A percentile compares a stretch with the other conserved stretches of the same genome.
These are phyloP conservation scores for Diuraphis noxia DNA, from an alignment of 1,140 invertebrate species.

Conservation along the genomic window DNA sequence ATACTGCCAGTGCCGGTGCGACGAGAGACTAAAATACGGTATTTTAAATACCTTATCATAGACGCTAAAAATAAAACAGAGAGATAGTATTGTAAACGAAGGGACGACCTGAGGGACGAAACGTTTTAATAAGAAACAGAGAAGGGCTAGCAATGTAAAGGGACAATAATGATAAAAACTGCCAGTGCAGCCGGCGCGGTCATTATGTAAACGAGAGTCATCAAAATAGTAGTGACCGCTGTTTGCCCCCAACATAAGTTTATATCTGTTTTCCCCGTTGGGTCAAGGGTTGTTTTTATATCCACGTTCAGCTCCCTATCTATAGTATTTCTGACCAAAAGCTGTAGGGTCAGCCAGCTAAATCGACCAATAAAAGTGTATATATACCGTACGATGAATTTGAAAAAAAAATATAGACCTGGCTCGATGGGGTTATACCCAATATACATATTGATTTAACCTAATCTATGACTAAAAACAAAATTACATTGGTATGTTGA, in stretches of 20 bases:
- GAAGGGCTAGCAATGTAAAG: not conserved
- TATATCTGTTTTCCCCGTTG: conserved; percentile 43
- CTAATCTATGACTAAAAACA: conserved; percentile 8
- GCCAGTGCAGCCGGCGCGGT: conserved; percentile 42
- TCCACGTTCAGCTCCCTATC: not conserved
- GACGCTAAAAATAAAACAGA: conserved; percentile 17
- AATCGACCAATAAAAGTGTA: conserved; percentile 52
- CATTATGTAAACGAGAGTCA: conserved; percentile 53
- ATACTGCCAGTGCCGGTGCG: not conserved
- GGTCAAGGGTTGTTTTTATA: conserved; percentile 37
- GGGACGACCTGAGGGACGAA: conserved; percentile 5
- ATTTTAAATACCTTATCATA: conserved; percentile 6
- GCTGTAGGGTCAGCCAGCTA: conserved; percentile 33
- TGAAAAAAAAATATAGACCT: not conserved
- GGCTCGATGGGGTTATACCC: not conserved
- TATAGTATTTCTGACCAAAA: conserved; percentile 28
- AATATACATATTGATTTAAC: conserved; percentile 30
- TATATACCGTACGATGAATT: not conserved
- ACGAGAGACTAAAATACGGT: not conserved
- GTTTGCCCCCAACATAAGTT: conserved; percentile 5
- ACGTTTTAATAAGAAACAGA: conserved; percentile 50
- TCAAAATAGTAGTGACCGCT: conserved; percentile 49
- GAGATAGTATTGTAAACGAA: not conserved
- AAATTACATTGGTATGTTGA: conserved; percentile 17
- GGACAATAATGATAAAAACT: conserved; percentile 50